phyloP scores from a whole-genome alignment of 2,113 vertebrate species.

The Lasiurus borealis region DNA sequence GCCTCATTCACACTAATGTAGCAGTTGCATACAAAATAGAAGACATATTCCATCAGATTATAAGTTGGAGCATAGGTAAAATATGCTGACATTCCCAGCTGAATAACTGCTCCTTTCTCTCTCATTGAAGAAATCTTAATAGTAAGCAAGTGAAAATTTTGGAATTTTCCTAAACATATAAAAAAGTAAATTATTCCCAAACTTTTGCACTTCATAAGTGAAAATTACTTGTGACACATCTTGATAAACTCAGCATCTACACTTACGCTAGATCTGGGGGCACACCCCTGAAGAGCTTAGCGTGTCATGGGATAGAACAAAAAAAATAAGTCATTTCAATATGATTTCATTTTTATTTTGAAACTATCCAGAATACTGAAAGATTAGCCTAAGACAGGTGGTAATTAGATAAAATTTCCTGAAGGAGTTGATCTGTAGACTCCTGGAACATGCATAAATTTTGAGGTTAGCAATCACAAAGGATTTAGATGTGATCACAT shows the following conservation, averaged over 20 bases:
- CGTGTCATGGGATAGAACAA: background rate
- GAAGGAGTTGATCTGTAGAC: conserved; percentile 15
- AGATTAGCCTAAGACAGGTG: background rate
- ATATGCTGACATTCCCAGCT: background rate
- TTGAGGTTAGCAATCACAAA: background rate
- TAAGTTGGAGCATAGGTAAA: background rate
- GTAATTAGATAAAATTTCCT: conserved; percentile 40
- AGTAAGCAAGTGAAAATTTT: background rate
- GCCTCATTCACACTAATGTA: background rate
- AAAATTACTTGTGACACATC: conserved; percentile 3
- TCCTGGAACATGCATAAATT: background rate
- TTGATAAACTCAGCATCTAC: background rate
- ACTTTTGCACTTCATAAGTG: background rate
- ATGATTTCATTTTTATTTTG: conserved; percentile 21
- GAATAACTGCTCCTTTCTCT: background rate
- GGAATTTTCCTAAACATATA: background rate
- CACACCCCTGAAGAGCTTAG: background rate
- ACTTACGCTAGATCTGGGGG: background rate
- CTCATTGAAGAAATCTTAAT: background rate
- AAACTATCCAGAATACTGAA: conserved; percentile 35
- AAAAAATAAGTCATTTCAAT: background rate
- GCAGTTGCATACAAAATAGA: background rate
- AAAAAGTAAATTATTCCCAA: background rate
- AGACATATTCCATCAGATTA: background rate
- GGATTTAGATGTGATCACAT: background rate